phyloP scores from a whole-genome alignment of 2,113 vertebrate species.

The Camelus dromedarius region DNA sequence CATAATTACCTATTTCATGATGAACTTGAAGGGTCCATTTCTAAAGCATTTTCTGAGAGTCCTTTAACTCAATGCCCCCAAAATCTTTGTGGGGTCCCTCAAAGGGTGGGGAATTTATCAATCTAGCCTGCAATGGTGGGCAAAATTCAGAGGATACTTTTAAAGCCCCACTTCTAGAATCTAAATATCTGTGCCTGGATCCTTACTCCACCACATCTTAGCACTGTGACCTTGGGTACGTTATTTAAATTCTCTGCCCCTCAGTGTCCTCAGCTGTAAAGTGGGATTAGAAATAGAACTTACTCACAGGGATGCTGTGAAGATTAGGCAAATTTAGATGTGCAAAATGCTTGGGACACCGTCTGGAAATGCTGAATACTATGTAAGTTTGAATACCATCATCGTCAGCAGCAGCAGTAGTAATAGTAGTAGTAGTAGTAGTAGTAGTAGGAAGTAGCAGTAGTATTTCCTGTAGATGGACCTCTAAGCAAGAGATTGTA shows the following conservation, averaged over 20 bases:
- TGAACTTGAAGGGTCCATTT: neutral
- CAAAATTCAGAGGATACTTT: neutral
- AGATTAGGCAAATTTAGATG: neutral
- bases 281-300: neutral
- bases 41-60: neutral
- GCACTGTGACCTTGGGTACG: neutral
- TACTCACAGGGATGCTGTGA: neutral
- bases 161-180: neutral
- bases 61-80: neutral
- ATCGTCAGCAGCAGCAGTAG: neutral
- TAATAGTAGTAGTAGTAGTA: too few species aligned
- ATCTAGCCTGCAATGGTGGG: neutral
- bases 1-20: neutral
- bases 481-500: neutral
- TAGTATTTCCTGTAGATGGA: neutral
- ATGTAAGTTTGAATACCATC: neutral
- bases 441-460: neutral
- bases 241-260: neutral
- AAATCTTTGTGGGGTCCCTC: neutral
- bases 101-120: neutral
- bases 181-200: too few species aligned
- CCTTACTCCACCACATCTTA: rapidly evolving
- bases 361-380: neutral
- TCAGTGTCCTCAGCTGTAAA: neutral
- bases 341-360: neutral